phyloP scores from a whole-genome alignment of 2,113 vertebrate species.

The Protobothrops flavoviridis region DNA sequence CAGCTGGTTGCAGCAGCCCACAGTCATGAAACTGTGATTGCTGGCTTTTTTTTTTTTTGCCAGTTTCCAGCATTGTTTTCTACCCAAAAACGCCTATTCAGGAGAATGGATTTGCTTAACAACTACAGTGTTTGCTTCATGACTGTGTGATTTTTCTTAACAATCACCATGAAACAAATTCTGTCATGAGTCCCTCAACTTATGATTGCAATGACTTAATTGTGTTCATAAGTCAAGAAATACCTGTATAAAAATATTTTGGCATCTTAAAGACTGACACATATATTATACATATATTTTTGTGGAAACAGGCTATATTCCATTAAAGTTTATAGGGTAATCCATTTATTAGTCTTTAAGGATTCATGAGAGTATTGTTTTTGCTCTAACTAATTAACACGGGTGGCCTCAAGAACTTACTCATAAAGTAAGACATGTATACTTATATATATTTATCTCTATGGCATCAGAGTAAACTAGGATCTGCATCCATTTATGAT shows the following conservation, averaged over 20 bases:
- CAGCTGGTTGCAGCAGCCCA: background rate
- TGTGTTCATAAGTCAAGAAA: background rate
- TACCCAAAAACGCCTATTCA: background rate
- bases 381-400: background rate
- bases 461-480: too few relatives aligned
- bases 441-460: background rate
- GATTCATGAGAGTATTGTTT: background rate
- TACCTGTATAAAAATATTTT: background rate
- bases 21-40: background rate
- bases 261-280: background rate
- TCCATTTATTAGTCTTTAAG: background rate
- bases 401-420: background rate
- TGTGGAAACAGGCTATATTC: background rate
- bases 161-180: background rate
- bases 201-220: background rate
- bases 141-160: background rate
- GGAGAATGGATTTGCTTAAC: background rate
- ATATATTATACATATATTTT: background rate
- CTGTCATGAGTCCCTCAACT: background rate
- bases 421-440: background rate
- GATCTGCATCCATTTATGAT: too few relatives aligned
- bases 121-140: background rate
- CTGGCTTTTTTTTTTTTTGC: background rate
- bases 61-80: background rate
- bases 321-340: background rate